These are phyloP conservation scores for Aldabrachelys gigantea DNA, from an alignment of 2,113 vertebrate species.

Conservation along the genomic window DNA sequence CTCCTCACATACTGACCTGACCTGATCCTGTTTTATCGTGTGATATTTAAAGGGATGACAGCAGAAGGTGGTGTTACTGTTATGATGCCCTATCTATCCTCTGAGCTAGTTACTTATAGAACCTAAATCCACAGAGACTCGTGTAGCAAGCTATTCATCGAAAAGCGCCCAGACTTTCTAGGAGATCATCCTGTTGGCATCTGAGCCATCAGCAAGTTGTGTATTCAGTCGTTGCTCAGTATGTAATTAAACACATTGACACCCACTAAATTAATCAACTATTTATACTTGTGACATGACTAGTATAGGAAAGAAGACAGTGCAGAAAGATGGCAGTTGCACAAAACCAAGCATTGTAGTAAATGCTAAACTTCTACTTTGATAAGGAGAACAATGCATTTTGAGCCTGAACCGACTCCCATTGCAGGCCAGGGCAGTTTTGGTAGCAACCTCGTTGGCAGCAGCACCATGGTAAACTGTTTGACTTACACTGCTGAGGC, in stretches of 20 bases:
- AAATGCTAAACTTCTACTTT: not conserved
- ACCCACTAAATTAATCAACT: not conserved
- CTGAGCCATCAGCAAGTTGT: not conserved
- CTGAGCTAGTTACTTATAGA: not conserved
- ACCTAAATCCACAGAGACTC: not conserved
- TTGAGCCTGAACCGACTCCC: not conserved
- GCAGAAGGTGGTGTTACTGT: not conserved
- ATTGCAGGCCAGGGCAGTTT: not conserved
- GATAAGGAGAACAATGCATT: not conserved
- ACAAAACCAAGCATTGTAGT: not conserved
- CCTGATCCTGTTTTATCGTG: not conserved
- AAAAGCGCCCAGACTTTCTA: not conserved
- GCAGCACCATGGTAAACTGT: not conserved
- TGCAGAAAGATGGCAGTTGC: not conserved
- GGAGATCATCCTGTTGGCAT: not conserved
- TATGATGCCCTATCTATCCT: not conserved
- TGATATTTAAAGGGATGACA: not conserved
- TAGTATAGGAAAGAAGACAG: not conserved
- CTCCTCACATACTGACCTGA: not conserved
- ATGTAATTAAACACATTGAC: not conserved
- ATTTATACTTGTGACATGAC: not conserved
- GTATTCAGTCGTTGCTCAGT: not conserved
- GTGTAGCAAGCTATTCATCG: not conserved
- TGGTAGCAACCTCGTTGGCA: not conserved
- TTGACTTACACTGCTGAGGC: not conserved